These are phyloP conservation scores for Atta cephalotes DNA, from an alignment of 1,140 invertebrate genomes.

Conservation along the genomic window DNA sequence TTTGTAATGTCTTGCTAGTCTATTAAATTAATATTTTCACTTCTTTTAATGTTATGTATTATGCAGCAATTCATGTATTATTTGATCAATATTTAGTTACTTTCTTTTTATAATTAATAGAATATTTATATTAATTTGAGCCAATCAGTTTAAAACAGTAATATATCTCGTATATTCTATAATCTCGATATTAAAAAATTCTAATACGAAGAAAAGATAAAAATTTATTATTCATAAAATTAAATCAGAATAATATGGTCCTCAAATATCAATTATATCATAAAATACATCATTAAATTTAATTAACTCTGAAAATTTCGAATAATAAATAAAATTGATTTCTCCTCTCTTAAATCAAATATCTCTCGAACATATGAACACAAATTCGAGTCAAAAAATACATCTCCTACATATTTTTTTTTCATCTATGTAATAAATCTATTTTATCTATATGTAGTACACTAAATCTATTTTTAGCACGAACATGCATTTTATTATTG, in stretches of 20 bases:
- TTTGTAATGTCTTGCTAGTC: too few species aligned
- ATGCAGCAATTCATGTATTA: neutral
- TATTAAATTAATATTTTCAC: too few species aligned
- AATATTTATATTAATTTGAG: neutral
- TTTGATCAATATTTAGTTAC: neutral
- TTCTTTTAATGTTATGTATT: neutral
- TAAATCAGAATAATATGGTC: neutral
- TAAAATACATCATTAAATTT: conserved; percentile 12
- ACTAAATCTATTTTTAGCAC: conserved; percentile 16
- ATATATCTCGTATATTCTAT: neutral
- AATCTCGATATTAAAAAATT: neutral
- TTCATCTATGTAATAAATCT: neutral
- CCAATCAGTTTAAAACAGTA: neutral
- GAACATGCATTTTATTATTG: neutral
- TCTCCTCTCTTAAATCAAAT: neutral
- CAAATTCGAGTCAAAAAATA: neutral
- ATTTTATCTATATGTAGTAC: neutral
- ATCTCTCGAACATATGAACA: neutral
- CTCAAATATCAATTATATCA: neutral
- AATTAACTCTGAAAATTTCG: neutral
- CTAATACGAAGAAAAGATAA: neutral
- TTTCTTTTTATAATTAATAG: neutral
- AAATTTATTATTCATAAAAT: neutral
- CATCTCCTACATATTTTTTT: neutral
- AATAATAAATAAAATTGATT: neutral